Percentiles rank a stretch among this genome's conserved stretches.
phyloP scores from a whole-genome alignment of 2,888 invertebrate genomes.

The Alentia gelatinosa region DNA sequence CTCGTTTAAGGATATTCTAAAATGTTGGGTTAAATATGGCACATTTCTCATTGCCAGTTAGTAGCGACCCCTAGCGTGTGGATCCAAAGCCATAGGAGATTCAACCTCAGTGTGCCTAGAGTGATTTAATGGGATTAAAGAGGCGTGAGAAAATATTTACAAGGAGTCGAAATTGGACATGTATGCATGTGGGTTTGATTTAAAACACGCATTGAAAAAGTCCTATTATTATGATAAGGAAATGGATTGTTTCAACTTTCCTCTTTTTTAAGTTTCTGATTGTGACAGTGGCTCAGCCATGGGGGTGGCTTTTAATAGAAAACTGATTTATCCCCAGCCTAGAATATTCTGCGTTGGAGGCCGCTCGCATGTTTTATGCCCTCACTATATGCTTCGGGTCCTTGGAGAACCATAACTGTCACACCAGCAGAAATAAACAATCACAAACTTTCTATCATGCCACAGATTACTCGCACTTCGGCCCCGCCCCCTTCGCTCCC shows the following conservation, averaged over 20 bases:
- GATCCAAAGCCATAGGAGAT: no score
- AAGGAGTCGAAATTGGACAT: not conserved
- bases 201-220: not conserved
- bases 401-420: slow-evolving; percentile 23
- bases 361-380: not conserved
- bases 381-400: slow-evolving; percentile 15
- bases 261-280: not conserved
- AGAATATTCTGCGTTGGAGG: not conserved
- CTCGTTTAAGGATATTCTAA: no score
- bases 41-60: no score
- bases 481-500: slow-evolving; percentile 9
- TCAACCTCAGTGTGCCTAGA: no score
- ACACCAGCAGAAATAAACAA: slow-evolving; percentile 11
- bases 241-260: not conserved
- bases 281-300: not conserved
- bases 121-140: slow-evolving; percentile 31
- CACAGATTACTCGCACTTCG: not conserved
- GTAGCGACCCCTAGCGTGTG: no score
- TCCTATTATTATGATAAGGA: not conserved
- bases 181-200: not conserved
- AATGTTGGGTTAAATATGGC: no score
- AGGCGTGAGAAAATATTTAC: not conserved
- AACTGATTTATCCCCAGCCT: not conserved
- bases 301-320: not conserved
- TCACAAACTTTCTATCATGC: slow-evolving; percentile 24